A percentile compares a stretch with the other conserved stretches of the same genome.
Conservation (phyloP, 64 coral and sea anemone genomes). For the Platygyra sinensis region DNA sequence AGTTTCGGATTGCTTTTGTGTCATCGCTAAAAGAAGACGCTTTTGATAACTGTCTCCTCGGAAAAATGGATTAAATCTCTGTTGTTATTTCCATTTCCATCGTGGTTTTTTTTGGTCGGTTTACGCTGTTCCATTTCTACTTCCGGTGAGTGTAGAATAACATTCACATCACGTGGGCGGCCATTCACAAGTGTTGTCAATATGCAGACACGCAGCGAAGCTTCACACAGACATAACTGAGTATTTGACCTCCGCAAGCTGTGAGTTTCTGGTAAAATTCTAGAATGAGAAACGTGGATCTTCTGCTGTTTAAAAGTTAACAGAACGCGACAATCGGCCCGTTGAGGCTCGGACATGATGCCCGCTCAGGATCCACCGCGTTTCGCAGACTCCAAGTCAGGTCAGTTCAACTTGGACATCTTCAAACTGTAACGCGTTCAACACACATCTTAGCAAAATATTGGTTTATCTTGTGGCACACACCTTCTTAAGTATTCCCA, state of each 20-base stretch:
- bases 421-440: neutral
- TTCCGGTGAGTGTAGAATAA: constrained; percentile 10
- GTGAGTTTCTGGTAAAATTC: neutral
- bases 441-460: neutral
- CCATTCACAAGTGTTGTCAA: constrained; percentile 1
- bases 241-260: neutral
- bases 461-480: neutral
- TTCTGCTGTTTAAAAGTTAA: neutral
- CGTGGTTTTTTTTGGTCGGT: neutral
- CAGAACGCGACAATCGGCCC: neutral
- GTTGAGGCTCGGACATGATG: constrained; percentile 22
- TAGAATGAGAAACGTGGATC: constrained; percentile 1
- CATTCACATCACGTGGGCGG: constrained; percentile 21
- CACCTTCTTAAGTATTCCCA: neutral
- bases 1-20: neutral
- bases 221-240: neutral
- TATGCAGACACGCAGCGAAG: neutral
- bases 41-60: neutral
- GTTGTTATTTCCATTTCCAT: neutral
- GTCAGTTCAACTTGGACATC: neutral
- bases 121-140: neutral
- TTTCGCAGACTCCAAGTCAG: constrained; percentile 1
- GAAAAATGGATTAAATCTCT: neutral
- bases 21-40: neutral
- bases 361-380: constrained; percentile 7